Percentiles rank a stretch among this genome's conserved stretches.
Evolutionary conservation across 2,113 vertebrate genomes (phyloP).

Genomic region (Apodemus sylvaticus): DNA sequence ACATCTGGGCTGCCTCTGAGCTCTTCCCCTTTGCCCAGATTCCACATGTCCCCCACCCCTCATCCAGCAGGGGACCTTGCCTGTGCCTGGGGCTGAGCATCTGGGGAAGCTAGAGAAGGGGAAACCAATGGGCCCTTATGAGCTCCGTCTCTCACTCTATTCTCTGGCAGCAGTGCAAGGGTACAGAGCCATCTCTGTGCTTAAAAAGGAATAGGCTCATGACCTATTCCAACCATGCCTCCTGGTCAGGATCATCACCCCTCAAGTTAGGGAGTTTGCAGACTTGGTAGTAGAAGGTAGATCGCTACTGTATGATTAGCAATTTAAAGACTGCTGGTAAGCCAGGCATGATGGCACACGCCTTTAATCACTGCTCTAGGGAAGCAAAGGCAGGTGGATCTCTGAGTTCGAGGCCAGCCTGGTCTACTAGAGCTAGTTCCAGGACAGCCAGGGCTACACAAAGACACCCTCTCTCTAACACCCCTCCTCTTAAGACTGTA

Average conservation of each 20-base stretch:
- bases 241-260: neutral
- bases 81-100: slow-evolving; percentile 58
- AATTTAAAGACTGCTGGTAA: neutral
- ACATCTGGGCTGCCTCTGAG: slow-evolving; percentile 67
- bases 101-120: neutral
- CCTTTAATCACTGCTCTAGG: neutral
- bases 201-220: neutral
- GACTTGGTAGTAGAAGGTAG: neutral
- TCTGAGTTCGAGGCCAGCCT: neutral
- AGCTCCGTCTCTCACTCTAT: neutral
- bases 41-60: slow-evolving; percentile 47
- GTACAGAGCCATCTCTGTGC: neutral
- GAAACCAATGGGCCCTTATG: neutral
- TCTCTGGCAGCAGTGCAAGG: neutral
- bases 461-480: neutral
- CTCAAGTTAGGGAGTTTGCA: neutral
- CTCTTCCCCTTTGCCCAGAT: neutral
- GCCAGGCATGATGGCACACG: fast-evolving
- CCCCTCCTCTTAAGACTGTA: neutral
- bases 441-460: neutral
- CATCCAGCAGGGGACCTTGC: slow-evolving; percentile 48
- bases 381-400: neutral
- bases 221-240: neutral
- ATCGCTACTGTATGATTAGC: neutral
- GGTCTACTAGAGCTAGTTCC: neutral